These are phyloP conservation scores for Troilus luridus DNA, from an alignment of 2,888 invertebrate genomes.

Conservation along the genomic window DNA sequence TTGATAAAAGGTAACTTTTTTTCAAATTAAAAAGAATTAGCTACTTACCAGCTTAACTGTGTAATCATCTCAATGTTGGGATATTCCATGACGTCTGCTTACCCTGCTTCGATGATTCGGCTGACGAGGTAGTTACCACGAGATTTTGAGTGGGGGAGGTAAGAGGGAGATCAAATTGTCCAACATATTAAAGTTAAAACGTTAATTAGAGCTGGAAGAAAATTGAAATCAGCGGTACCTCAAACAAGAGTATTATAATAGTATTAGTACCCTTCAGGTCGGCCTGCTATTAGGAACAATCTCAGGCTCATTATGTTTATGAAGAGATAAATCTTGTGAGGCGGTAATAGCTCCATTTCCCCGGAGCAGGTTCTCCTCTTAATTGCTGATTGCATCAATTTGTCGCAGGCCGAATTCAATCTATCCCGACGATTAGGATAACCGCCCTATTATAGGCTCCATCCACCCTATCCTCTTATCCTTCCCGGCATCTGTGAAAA, in stretches of 20 bases:
- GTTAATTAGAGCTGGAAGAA: conserved; percentile 50
- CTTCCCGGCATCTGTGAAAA: background rate
- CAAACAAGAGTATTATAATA: conserved; percentile 60
- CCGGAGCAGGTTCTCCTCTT: conserved; percentile 48
- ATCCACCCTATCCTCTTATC: conserved; percentile 2
- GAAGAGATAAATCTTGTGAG: conserved; percentile 64
- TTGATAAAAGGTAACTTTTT: no score
- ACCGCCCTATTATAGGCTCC: conserved; percentile 39
- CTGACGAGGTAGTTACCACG: background rate
- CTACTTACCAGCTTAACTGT: no score
- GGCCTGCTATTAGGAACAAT: conserved; percentile 55
- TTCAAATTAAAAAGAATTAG: no score
- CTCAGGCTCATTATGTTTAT: conserved; percentile 61
- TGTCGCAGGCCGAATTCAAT: conserved; percentile 60
- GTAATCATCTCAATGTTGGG: no score
- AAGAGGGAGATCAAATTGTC: background rate
- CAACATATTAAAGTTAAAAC: conserved; percentile 37
- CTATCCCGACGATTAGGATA: conserved; percentile 54
- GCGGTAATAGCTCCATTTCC: conserved; percentile 63
- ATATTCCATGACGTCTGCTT: background rate
- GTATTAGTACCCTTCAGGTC: conserved; percentile 60
- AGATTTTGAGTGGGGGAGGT: background rate
- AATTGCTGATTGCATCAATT: conserved; percentile 59
- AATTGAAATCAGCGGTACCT: conserved; percentile 58
- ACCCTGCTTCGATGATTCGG: background rate